Evolutionary conservation across 2,797 vertebrate species (phyloP).

Genomic region (Phyllotis vaccarum): DNA sequence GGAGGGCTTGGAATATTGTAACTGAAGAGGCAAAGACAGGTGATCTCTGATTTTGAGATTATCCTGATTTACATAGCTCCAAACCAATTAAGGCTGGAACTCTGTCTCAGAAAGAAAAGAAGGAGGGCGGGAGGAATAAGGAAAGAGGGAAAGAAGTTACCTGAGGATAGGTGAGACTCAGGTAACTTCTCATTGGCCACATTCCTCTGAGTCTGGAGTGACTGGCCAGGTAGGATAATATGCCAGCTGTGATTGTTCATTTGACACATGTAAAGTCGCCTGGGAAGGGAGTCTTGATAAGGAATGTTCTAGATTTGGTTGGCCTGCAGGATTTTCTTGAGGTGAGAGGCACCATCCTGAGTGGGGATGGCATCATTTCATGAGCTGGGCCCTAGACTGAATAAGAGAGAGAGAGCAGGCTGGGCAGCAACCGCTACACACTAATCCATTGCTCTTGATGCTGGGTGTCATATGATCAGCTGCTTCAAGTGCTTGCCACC

Average conservation of each 20-base stretch:
- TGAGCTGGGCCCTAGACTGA: not conserved
- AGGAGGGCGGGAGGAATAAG: no score
- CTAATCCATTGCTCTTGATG: not conserved
- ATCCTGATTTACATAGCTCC: not conserved
- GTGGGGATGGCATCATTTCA: no score
- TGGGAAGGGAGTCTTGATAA: not conserved
- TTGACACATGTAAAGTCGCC: not conserved
- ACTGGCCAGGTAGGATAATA: no score
- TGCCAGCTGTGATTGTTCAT: not conserved
- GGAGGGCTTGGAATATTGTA: not conserved
- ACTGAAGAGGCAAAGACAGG: not conserved
- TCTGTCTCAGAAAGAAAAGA: no score
- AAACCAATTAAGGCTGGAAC: no score
- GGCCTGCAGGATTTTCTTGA: not conserved
- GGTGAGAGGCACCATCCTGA: not conserved
- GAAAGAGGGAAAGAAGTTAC: not conserved
- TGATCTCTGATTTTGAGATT: not conserved
- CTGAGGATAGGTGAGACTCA: not conserved
- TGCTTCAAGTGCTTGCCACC: not conserved
- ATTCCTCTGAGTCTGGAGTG: not conserved
- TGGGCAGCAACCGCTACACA: not conserved
- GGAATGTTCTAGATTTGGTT: not conserved
- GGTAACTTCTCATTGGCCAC: not conserved
- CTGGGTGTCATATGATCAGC: not conserved
- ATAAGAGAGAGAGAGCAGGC: not conserved